Evolutionary conservation across 2,888 invertebrate species (phyloP), one percentile per base, ranked within the genome.

Genomic region (Mellilla xanthometata): DNA sequence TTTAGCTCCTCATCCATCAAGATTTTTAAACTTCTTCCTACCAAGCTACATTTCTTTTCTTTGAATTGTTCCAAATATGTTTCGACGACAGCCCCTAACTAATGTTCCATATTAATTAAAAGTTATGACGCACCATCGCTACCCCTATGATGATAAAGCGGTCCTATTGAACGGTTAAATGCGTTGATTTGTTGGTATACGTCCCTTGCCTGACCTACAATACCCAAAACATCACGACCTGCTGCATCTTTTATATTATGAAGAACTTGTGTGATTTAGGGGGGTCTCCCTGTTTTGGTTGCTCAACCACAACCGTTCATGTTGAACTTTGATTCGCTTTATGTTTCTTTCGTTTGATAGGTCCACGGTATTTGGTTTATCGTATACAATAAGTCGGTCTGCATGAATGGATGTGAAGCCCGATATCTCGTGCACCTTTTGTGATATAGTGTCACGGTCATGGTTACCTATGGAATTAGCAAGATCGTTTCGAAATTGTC

Each of bases 51-150:
- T 24, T 9, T 15, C 32, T 11, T 11, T 34, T 19, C 19, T 12
- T 3, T 28, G 8, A 3, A 26, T 24, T 39, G 32, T 12, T 31
- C 12, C 34, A 31, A 33, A 36, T 19, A 30, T 41, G 28, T 47
- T 72, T 72, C 65, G 68, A 72, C 68, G 68, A 63, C 68, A 62
- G 71, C 74, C 75, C 72, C 61, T 63, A 63, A 71, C 72, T 75
- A 83, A 81, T 76, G 81, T 72, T 70, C 78, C 72, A 68, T 79
- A 83, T 81, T 81, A 86, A 89, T 89, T 85, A 85, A 87, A 87
- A 87, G 68, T 81, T 85, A 84, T 87, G 86, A 87, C 81, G 76
- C 81, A 74, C 79, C 78, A 72, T 61, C 65, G 55, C 71, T 64
- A 75, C 78, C 76, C 72, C 71, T 68, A 68, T 60, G 60, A 67